Conservation (phyloP, 35 echinoderm and acorn worm species). For the Antedon bifida region DNA sequence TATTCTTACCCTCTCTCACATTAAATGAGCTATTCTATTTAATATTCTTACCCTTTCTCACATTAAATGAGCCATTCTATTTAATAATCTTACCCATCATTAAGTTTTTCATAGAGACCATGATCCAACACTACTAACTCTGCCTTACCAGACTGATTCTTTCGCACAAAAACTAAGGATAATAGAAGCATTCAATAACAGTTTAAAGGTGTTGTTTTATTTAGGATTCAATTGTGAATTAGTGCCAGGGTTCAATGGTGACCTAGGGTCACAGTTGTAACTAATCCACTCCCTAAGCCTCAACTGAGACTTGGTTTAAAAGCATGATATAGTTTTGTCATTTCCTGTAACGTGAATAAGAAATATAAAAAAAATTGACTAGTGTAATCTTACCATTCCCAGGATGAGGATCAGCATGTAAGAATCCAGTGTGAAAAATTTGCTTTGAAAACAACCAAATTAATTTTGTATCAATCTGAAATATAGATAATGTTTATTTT, state of each 20-base stretch:
- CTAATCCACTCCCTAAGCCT: no score
- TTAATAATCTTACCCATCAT: constrained; percentile 38
- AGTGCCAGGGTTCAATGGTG: no score
- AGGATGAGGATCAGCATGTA: constrained; percentile 88
- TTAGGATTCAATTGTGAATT: no score
- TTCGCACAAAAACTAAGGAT: constrained; percentile 71
- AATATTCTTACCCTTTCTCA: no score
- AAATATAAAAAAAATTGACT: neutral
- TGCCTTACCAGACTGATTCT: constrained; percentile 30
- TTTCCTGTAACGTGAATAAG: no score
- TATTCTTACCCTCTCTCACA: no score
- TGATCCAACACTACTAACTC: constrained; percentile 84
- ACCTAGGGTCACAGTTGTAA: no score
- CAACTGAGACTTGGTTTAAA: no score
- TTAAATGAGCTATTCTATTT: no score
- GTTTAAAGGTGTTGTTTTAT: no score
- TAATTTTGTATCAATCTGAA: constrained; percentile 51
- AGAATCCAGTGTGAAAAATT: constrained; percentile 88
- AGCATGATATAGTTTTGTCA: no score
- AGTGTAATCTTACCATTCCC: constrained; percentile 44
- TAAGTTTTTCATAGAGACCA: constrained; percentile 87
- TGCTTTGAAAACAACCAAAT: constrained; percentile 66
- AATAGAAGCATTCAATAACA: neutral
- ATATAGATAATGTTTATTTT: neutral
- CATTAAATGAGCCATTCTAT: no score